Conservation (phyloP, 2,797 vertebrate genomes). For the Melanotaenia parkinsoni region DNA sequence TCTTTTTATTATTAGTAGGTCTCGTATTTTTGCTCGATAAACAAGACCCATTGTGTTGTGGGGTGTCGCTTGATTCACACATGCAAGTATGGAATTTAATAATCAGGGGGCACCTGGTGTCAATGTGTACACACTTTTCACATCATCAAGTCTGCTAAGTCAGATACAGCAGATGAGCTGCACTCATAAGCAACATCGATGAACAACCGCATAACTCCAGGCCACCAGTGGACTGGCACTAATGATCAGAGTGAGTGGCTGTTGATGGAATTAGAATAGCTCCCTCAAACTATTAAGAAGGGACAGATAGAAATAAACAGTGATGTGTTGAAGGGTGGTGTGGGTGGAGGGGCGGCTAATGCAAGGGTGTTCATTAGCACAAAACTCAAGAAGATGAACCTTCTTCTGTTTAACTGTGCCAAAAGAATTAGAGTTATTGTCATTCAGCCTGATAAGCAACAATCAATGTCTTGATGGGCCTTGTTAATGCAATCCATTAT, state of each 20-base stretch:
- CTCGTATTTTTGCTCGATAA: conserved; percentile 57
- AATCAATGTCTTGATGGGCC: conserved; percentile 53
- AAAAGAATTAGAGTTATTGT: conserved; percentile 64
- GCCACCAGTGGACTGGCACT: conserved; percentile 73
- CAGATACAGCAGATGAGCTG: conserved; percentile 56
- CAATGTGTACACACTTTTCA: conserved; percentile 55
- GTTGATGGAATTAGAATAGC: conserved; percentile 75
- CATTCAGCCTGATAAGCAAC: conserved; percentile 65
- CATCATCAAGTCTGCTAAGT: conserved; percentile 47
- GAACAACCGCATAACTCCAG: conserved; percentile 66
- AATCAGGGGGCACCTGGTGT: conserved; percentile 73
- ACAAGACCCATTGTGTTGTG: conserved; percentile 36
- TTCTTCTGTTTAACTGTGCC: conserved; percentile 51
- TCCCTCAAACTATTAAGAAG: conserved; percentile 72
- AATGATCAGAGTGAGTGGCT: conserved; percentile 76
- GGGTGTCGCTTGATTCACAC: conserved; percentile 46
- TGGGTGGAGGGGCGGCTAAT: conserved; percentile 53
- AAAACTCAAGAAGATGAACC: conserved; percentile 58
- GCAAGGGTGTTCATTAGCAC: conserved; percentile 69
- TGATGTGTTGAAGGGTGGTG: conserved; percentile 64
- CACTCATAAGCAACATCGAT: conserved; percentile 53
- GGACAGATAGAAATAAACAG: conserved; percentile 67
- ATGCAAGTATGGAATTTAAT: conserved; percentile 65
- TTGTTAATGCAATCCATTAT: conserved; percentile 23
- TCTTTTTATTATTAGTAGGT: conserved; percentile 64